A percentile compares a stretch with the other conserved stretches of the same genome.
Evolutionary conservation across 2,113 vertebrate genomes (phyloP).

Genomic region (Nothoprocta pentlandii): DNA sequence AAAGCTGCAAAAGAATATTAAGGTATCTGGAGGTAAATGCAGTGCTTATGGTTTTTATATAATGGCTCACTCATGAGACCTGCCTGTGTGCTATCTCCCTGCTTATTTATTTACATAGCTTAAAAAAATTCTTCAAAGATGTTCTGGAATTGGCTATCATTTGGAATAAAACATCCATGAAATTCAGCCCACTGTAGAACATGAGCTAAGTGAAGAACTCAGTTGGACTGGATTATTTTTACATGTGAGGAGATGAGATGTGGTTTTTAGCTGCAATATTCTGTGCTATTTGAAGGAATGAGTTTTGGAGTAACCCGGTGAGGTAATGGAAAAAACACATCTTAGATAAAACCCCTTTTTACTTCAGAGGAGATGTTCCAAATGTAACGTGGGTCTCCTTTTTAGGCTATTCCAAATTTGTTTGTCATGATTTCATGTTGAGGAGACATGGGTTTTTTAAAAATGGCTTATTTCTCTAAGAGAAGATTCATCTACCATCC

Average conservation of each 20-base stretch:
- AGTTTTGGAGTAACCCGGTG: not conserved
- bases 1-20: not conserved
- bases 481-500: not conserved
- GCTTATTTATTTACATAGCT: not conserved
- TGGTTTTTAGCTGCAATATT: not conserved
- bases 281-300: not conserved
- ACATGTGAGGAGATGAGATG: no score
- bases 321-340: not conserved
- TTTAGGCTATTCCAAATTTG: not conserved
- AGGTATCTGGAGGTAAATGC: not conserved
- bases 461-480: not conserved
- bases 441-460: not conserved
- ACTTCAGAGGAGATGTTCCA: not conserved
- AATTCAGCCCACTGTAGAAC: not conserved
- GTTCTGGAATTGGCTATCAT: not conserved
- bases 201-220: not conserved
- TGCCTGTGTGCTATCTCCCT: not conserved
- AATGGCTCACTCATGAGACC: not conserved
- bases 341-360: not conserved
- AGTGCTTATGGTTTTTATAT: not conserved
- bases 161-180: not conserved
- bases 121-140: not conserved
- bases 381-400: not conserved
- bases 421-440: not conserved
- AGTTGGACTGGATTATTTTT: not conserved